These are phyloP conservation scores for Babyrousa celebensis DNA, from an alignment of 2,797 vertebrate species.

Conservation along the genomic window DNA sequence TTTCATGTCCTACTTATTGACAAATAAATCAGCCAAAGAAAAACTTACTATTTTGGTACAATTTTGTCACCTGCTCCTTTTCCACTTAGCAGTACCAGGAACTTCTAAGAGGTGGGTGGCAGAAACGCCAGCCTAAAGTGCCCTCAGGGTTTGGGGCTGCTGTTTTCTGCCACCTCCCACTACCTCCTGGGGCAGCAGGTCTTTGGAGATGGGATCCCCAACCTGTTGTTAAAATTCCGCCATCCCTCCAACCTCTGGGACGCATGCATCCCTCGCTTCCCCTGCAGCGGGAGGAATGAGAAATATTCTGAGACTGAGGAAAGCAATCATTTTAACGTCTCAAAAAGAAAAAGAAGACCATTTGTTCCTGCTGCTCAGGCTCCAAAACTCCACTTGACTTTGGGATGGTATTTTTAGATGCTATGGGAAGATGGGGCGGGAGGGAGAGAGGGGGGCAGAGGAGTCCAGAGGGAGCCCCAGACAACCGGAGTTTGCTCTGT, in stretches of 20 bases:
- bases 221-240: rapidly evolving
- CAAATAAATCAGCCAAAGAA: not conserved
- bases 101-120: not conserved
- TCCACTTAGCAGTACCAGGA: too few relatives aligned
- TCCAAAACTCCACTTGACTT: not conserved
- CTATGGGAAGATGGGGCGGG: too few relatives aligned
- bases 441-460: too few relatives aligned
- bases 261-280: not conserved
- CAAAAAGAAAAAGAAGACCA: not conserved
- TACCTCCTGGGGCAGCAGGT: too few relatives aligned
- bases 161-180: not conserved
- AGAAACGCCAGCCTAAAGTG: rapidly evolving
- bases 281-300: not conserved
- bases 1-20: not conserved
- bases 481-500: not conserved
- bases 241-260: not conserved
- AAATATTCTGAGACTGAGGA: not conserved
- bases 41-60: not conserved
- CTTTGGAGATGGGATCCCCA: not conserved
- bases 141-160: rapidly evolving
- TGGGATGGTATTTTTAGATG: not conserved
- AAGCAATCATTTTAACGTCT: not conserved
- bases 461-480: not conserved
- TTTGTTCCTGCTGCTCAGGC: too few relatives aligned
- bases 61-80: too few relatives aligned